These are phyloP conservation scores for Dicyrtomina minuta DNA, from an alignment of 2,888 invertebrate species.

Conservation along the genomic window DNA sequence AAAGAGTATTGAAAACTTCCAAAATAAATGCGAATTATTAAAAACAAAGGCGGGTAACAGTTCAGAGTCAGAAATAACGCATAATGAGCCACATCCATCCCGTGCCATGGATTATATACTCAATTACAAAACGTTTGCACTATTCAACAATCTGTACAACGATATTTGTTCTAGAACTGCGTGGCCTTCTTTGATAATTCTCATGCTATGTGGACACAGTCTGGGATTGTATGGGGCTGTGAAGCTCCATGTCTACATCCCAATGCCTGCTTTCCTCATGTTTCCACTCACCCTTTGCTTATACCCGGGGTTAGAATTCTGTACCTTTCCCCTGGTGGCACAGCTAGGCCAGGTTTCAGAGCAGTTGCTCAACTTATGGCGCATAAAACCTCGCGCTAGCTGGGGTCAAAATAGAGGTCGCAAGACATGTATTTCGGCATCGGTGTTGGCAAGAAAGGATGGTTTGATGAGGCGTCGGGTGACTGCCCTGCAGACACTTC, in stretches of 20 bases:
- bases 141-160: neutral
- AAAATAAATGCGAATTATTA: neutral
- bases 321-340: neutral
- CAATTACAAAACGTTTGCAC: neutral
- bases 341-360: neutral
- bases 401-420: neutral
- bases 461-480: too few relatives aligned
- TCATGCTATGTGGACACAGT: neutral
- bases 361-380: neutral
- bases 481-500: too few relatives aligned
- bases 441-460: too few relatives aligned
- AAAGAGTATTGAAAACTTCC: neutral
- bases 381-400: too few relatives aligned
- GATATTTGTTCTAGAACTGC: neutral
- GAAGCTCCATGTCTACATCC: neutral
- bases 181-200: neutral
- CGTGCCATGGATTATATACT: neutral
- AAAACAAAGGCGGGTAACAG: too few relatives aligned
- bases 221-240: neutral
- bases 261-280: slow-evolving; percentile 3
- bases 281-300: neutral
- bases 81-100: too few relatives aligned
- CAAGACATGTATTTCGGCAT: too few relatives aligned
- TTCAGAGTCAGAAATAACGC: too few relatives aligned
- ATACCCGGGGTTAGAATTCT: neutral